phyloP scores from a whole-genome alignment of 2,113 vertebrate species.

The Cyanoliseus patagonus region DNA sequence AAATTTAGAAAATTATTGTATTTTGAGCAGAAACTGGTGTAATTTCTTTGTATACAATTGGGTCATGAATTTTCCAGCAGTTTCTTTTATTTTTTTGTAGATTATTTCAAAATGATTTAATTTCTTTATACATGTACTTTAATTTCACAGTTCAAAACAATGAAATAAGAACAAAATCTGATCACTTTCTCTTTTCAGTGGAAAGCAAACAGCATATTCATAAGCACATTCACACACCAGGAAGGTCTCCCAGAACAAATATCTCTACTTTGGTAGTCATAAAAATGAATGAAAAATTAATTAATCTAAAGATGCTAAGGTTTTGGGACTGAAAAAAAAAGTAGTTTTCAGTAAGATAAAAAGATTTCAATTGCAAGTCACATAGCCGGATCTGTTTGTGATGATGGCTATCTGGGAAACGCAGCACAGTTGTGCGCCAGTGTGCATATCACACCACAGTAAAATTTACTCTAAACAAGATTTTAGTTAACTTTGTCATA shows the following conservation, averaged over 20 bases:
- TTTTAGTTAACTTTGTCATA: neutral
- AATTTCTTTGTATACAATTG: neutral
- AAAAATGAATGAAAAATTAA: neutral
- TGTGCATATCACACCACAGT: rapidly evolving
- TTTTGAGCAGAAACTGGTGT: neutral
- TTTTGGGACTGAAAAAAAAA: neutral
- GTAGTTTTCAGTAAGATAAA: neutral
- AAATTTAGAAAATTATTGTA: neutral
- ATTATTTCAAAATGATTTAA: neutral
- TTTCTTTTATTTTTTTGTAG: neutral
- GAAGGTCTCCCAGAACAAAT: neutral
- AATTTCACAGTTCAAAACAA: neutral
- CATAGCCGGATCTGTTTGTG: neutral
- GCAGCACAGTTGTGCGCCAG: neutral
- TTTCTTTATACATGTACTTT: rapidly evolving
- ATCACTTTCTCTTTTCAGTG: neutral
- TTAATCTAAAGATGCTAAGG: neutral
- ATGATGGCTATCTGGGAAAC: neutral
- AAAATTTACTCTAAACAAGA: neutral
- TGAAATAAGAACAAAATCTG: neutral
- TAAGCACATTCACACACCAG: neutral
- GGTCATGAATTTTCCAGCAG: neutral
- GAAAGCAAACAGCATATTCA: neutral
- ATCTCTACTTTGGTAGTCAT: neutral
- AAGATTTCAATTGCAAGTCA: neutral